Base-by-base conservation (phyloP, 1,140 invertebrate genomes). In the Agraylea sexmaculata region DNA sequence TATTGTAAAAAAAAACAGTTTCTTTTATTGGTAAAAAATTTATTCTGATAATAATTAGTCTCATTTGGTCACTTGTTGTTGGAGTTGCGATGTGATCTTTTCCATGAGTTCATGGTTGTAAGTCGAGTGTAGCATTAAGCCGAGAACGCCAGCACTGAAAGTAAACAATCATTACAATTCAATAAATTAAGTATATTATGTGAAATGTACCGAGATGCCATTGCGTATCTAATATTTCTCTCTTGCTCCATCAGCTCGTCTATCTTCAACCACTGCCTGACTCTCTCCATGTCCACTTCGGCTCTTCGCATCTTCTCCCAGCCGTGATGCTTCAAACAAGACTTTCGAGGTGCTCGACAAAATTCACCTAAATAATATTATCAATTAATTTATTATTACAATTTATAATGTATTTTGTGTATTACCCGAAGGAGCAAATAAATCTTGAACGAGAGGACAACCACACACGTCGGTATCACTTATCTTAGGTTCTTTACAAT, bases 161-260 rank as follows among this genome's bases (percentile, higher is more conserved):
- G 42, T 34, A 35, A 37, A 40, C n/a, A 27, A 27, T 27, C 7
- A 27, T 27, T n/a, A 27, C 7, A 27, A 27, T 8, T 27, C n/a
- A 27, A 6, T 32, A 8, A 4, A 8, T 36, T 37, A 7, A 27
- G n/a, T 27, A 27, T 27, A n/a, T 27, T n/a, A n/a, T n/a, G n/a
- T n/a, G n/a, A n/a, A n/a, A 8, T 36, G 41, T 30, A 66, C 64
- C 64, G 68, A 29, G 82, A 87, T 1, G 86, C 78, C 77, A 96
- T 88, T 40, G 82, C 78, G 3, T 80, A 72, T 2, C 88, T 63
- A n/a, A 94, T 82, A 53, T 83, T 82, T 32, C 88, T 66, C 66
- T 97, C 91, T 56, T 94, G 87, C 54, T 97, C 92, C 33, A 94
- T 73, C n/a, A 97, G 65, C 51, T 97, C 92, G 54, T 97, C 93